Evolutionary conservation across 1,140 invertebrate genomes (phyloP).

Genomic region (Copidosoma floridanum): DNA sequence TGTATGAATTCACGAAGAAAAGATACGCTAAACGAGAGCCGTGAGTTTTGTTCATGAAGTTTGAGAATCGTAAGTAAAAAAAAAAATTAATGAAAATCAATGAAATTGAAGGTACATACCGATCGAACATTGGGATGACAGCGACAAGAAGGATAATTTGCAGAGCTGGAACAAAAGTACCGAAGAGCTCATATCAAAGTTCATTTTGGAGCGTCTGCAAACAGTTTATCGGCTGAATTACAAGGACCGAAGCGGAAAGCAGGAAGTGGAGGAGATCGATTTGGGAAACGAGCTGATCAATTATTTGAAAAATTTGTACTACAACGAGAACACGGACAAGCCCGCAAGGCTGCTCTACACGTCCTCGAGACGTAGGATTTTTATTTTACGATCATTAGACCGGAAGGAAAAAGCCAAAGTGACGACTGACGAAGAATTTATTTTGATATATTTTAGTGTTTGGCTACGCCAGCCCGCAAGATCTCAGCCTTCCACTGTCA

Average conservation of each 20-base stretch:
- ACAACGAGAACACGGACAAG: background rate
- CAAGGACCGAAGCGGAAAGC: background rate
- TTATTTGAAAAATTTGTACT: constrained; percentile 17
- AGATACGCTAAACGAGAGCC: background rate
- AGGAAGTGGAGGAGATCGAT: background rate
- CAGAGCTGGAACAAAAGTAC: background rate
- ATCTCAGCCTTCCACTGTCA: constrained; percentile 34
- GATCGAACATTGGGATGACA: background rate
- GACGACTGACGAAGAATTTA: background rate
- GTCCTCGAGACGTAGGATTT: constrained; percentile 13
- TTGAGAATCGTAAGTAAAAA: background rate
- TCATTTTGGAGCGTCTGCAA: constrained; percentile 3
- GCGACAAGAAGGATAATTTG: background rate
- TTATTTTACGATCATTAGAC: too few relatives aligned
- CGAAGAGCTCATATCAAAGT: background rate
- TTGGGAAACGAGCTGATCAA: constrained; percentile 9
- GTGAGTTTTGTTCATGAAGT: background rate
- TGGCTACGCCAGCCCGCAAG: constrained; percentile 36
- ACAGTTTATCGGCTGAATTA: background rate
- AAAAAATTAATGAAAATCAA: too few relatives aligned
- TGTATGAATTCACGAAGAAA: background rate
- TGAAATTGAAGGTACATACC: background rate
- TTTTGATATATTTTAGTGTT: constrained; percentile 33
- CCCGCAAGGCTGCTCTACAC: background rate
- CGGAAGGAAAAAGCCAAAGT: too few relatives aligned